Base-by-base conservation (phyloP, 1,140 invertebrate species). In the Odontomachus brunneus region DNA sequence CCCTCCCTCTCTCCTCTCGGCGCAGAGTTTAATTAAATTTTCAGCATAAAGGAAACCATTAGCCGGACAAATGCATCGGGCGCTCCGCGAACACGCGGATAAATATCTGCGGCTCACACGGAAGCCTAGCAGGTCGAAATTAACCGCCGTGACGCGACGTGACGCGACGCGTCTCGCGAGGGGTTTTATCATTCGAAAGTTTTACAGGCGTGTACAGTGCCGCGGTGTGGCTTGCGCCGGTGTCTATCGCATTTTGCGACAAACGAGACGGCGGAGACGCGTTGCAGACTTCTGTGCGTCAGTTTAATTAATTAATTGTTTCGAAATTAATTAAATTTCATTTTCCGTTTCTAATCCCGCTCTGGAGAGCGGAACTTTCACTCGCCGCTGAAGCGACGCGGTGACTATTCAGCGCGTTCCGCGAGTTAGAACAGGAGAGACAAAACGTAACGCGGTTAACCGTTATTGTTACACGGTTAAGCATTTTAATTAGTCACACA, bases 21-120 rank as follows among this genome's bases (percentile, higher is more conserved):
- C 60, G 65, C 33, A 7, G n/a, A 69, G 65, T 71, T 80, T 80
- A 80, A 80, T 80, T 80, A 80, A 80, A 80, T 80, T 80, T 80
- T 71, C 65, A 29, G 22, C 19, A 69, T 62, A 62, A 82, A 82
- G 71, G 22, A 73, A 75, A 82, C 57, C 19, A 74, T 82, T 76
- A 76, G 71, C 57, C 29, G 71, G 33, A 51, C 22, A 75, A 49
- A 82, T 62, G 22, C 57, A 62, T 33, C n/a, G 26, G 26, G 44
- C 67, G 14, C 59, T 74, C 55, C 33, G 55, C n/a, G 55, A 82
- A 62, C 59, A 75, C 49, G 67, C 44, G 57, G 48, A 75, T 63
- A 74, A 74, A 82, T 82, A 75, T 82, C 49, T 82, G 48, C n/a
- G 55, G 26, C 14, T 44, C 15, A 22, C 15, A 38, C 17, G 33